Conservation (phyloP, 2,113 vertebrate species). For the Gyps fulvus region DNA sequence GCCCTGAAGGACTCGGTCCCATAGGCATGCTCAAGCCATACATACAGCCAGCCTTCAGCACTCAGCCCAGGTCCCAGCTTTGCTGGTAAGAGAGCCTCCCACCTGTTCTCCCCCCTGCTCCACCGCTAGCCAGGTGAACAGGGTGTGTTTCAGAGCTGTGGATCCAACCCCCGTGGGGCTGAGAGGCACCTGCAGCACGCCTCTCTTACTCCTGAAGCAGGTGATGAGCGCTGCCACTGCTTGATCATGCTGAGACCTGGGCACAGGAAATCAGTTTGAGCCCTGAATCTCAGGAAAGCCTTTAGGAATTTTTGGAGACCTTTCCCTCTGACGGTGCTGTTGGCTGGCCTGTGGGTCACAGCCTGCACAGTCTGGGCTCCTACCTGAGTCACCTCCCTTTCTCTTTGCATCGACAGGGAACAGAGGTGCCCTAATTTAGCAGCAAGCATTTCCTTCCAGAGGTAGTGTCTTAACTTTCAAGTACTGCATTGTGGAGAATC, state of each 20-base stretch:
- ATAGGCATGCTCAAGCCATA: not conserved
- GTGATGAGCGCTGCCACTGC: not conserved
- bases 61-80: not conserved
- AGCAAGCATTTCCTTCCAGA: not conserved
- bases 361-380: rapidly evolving
- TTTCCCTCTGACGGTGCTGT: not conserved
- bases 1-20: not conserved
- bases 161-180: not conserved
- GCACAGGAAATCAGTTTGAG: not conserved
- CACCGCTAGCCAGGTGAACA: not conserved
- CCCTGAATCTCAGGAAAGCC: not conserved
- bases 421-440: not conserved
- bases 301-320: not conserved
- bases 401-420: not conserved
- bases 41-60: not conserved
- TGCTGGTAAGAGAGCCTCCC: not conserved
- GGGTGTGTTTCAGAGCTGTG: not conserved
- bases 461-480: not conserved
- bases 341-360: not conserved
- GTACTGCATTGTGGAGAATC: not conserved
- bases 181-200: not conserved
- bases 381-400: not conserved
- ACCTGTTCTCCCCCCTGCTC: not conserved
- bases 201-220: not conserved
- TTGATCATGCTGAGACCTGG: not conserved